Conservation (phyloP, 2,113 vertebrate species). For the Plecotus auritus region DNA sequence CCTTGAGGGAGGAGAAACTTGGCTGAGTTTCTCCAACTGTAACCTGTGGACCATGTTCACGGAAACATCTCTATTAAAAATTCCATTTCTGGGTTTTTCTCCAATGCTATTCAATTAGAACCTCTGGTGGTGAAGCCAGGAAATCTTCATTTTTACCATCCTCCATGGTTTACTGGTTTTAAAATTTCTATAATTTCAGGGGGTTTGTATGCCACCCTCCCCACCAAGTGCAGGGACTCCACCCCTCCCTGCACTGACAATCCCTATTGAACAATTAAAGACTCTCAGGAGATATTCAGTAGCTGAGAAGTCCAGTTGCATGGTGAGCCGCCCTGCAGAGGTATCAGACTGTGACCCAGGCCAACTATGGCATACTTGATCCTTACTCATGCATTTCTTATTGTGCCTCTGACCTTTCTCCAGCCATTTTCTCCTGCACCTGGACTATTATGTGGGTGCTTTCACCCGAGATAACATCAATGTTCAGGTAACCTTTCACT, state of each 20-base stretch:
- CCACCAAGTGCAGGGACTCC: background rate
- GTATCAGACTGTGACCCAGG: background rate
- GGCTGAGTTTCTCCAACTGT: background rate
- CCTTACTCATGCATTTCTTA: background rate
- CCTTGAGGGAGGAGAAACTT: background rate
- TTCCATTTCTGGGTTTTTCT: background rate
- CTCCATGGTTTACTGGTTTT: background rate
- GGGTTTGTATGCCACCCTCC: background rate
- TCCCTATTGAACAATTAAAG: background rate
- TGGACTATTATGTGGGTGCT: background rate
- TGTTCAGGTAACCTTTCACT: background rate
- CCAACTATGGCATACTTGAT: background rate
- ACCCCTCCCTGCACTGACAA: fast-evolving
- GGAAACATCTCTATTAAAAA: background rate
- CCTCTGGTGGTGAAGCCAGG: background rate
- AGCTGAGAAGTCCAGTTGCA: background rate
- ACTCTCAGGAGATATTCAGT: background rate
- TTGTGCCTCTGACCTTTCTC: background rate
- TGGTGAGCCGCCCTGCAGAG: background rate
- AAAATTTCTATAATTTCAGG: background rate
- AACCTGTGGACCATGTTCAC: background rate
- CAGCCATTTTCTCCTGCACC: background rate
- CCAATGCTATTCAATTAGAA: background rate
- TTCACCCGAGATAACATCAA: background rate
- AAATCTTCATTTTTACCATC: background rate